These are phyloP conservation scores for Jordanella pulchra DNA, from an alignment of 2,797 vertebrate genomes.

Conservation along the genomic window DNA sequence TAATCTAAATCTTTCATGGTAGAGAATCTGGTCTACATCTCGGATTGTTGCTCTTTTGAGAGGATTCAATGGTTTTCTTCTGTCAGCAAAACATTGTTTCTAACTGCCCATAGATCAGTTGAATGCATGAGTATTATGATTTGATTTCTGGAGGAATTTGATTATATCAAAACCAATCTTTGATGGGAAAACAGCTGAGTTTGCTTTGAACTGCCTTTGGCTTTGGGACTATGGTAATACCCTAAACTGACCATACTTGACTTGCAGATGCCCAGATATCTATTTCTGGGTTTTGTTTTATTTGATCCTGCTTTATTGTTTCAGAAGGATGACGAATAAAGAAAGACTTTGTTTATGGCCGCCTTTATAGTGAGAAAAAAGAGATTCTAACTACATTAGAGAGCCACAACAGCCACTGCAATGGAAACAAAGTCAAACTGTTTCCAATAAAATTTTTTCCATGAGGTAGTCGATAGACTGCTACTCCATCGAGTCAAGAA, in stretches of 20 bases:
- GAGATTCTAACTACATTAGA: slow-evolving; percentile 9
- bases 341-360: slow-evolving; percentile 1
- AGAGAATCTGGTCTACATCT: not conserved
- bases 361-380: not conserved
- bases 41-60: not conserved
- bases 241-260: slow-evolving; percentile 2
- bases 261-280: slow-evolving; percentile 1
- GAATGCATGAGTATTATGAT: not conserved
- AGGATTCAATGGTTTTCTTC: not conserved
- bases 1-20: not conserved
- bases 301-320: slow-evolving; percentile 12
- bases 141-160: slow-evolving; percentile 6
- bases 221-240: not conserved
- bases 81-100: not conserved
- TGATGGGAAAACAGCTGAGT: slow-evolving; percentile 4
- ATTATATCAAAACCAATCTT: not conserved
- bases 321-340: slow-evolving; percentile 17
- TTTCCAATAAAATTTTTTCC: slow-evolving; percentile 15
- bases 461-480: not conserved
- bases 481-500: slow-evolving; percentile 1
- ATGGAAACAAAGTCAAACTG: not conserved
- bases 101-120: not conserved
- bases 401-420: not conserved
- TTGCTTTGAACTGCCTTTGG: slow-evolving; percentile 6
- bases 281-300: slow-evolving; percentile 1